A percentile compares a stretch with the other conserved stretches of the same genome.
Conservation (phyloP, 2,888 invertebrate species). For the Icerya purchasi region DNA sequence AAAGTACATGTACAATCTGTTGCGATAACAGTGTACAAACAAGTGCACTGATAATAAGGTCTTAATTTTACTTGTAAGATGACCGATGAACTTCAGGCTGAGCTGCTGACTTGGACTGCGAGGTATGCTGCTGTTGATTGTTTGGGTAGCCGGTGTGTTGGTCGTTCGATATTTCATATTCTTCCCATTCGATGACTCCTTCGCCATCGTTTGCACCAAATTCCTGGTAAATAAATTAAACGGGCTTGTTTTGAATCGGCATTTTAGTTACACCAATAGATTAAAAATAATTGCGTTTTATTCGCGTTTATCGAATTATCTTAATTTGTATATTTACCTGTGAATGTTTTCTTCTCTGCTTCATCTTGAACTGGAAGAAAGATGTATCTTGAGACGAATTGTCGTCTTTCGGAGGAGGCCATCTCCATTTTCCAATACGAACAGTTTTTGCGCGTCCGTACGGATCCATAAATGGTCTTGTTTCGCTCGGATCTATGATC, state of each 20-base stretch:
- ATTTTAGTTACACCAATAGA: neutral
- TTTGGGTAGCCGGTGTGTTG: conserved; percentile 3
- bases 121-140: conserved; percentile 6
- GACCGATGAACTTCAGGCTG: conserved; percentile 14
- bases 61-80: conserved; percentile 15
- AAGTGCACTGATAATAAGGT: no score
- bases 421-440: conserved; percentile 83
- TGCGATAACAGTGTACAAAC: no score
- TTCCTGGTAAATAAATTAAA: conserved; percentile 16
- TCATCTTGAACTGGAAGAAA: conserved; percentile 71
- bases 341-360: conserved; percentile 60
- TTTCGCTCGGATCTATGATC: conserved; percentile 56
- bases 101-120: conserved; percentile 3
- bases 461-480: conserved; percentile 65
- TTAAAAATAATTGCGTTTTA: neutral
- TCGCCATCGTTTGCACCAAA: conserved; percentile 12
- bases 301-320: neutral
- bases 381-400: conserved; percentile 42
- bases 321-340: conserved; percentile 17
- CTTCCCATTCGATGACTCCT: conserved; percentile 55
- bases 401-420: conserved; percentile 66
- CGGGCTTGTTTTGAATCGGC: neutral
- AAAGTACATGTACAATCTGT: no score
- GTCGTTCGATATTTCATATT: conserved; percentile 40
- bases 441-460: conserved; percentile 87